A percentile compares a stretch with the other conserved stretches of the same genome.
These are phyloP conservation scores for Condylostylus longicornis DNA, from an alignment of 1,140 invertebrate genomes.

Conservation along the genomic window DNA sequence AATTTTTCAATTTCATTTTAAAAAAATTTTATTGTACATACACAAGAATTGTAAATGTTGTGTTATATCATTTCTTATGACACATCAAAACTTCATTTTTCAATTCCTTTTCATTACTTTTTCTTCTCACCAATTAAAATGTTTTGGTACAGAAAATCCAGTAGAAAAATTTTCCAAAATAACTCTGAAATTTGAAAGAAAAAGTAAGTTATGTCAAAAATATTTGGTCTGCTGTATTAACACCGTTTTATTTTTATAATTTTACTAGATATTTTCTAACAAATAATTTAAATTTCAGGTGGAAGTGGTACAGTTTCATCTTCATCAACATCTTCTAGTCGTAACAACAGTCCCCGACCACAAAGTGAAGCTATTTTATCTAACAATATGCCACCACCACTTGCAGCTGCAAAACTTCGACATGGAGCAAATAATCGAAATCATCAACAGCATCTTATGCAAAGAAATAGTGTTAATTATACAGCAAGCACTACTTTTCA, in stretches of 20 bases:
- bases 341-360: conserved; percentile 46
- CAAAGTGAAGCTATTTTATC: conserved; percentile 32
- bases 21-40: no score
- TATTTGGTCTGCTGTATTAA: neutral
- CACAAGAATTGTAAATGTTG: no score
- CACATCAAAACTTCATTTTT: no score
- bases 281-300: no score
- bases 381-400: no score
- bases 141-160: no score
- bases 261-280: no score
- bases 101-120: no score
- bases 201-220: neutral
- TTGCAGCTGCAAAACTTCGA: conserved; percentile 34
- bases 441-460: conserved; percentile 29
- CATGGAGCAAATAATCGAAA: conserved; percentile 32
- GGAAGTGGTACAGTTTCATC: conserved; percentile 36
- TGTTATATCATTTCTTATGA: no score
- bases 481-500: conserved; percentile 56
- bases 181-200: neutral
- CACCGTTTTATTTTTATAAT: neutral
- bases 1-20: no score
- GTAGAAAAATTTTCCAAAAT: neutral
- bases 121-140: no score
- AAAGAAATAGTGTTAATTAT: conserved; percentile 46
- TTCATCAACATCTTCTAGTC: conserved; percentile 35